These are phyloP conservation scores for Sinotaia quadrata DNA, from an alignment of 2,888 invertebrate species.

Conservation along the genomic window DNA sequence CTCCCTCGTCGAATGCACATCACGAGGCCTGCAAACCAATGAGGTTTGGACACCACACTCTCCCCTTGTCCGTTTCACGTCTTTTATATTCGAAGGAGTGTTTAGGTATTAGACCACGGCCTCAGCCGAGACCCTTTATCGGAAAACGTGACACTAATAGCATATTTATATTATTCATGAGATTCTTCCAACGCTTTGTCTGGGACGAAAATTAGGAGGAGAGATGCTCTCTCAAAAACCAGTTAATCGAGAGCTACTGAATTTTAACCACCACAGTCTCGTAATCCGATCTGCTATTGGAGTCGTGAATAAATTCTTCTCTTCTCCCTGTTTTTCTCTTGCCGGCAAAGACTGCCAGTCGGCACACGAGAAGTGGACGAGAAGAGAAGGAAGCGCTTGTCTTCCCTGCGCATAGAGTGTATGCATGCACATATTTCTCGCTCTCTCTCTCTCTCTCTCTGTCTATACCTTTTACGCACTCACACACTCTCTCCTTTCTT, in stretches of 20 bases:
- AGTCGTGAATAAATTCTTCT: slow-evolving; percentile 43
- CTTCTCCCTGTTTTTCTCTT: slow-evolving; percentile 33
- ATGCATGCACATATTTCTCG: neutral
- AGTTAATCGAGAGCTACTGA: slow-evolving; percentile 48
- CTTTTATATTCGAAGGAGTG: slow-evolving; percentile 33
- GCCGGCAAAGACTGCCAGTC: slow-evolving; percentile 16
- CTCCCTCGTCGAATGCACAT: slow-evolving; percentile 16
- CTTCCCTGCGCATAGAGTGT: neutral
- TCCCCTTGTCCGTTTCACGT: neutral
- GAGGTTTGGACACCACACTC: neutral
- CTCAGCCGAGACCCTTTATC: slow-evolving; percentile 34
- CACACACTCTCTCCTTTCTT: too few species aligned
- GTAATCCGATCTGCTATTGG: slow-evolving; percentile 43
- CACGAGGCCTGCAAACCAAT: slow-evolving; percentile 26
- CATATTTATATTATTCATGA: slow-evolving; percentile 52
- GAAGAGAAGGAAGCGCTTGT: neutral
- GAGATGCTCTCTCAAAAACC: slow-evolving; percentile 45
- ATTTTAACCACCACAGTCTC: slow-evolving; percentile 44
- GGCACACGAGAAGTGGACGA: neutral
- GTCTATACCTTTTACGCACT: too few species aligned
- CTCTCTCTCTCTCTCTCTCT: neutral
- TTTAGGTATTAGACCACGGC: slow-evolving; percentile 39
- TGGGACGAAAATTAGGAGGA: slow-evolving; percentile 42
- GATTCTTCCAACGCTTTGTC: slow-evolving; percentile 43
- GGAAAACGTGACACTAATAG: slow-evolving; percentile 41